phyloP scores from a whole-genome alignment of 2,888 invertebrate genomes.

The Monoplex corrugatus region DNA sequence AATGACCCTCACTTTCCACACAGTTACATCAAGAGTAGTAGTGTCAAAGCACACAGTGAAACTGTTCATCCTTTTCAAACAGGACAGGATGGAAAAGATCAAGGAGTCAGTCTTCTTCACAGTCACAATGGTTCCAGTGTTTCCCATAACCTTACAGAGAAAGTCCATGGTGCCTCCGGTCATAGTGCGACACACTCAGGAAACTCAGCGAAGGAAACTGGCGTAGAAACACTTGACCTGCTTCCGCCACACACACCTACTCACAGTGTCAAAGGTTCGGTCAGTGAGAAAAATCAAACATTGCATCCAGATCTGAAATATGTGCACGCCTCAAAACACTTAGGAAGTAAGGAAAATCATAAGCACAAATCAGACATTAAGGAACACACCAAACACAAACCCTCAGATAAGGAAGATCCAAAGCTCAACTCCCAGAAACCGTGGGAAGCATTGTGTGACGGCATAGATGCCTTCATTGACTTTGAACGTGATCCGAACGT shows the following conservation, averaged over 20 bases:
- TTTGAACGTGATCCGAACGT: slow-evolving; percentile 30
- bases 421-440: neutral
- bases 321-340: too few species aligned
- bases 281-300: neutral
- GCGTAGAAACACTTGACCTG: neutral
- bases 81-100: too few species aligned
- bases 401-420: neutral
- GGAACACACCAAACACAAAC: neutral
- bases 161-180: neutral
- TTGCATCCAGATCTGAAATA: too few species aligned
- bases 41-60: too few species aligned
- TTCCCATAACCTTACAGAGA: neutral
- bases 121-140: neutral
- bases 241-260: neutral
- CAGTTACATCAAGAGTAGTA: too few species aligned
- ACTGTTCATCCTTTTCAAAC: too few species aligned
- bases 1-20: neutral
- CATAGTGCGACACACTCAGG: neutral
- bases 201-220: neutral
- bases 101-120: too few species aligned
- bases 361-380: too few species aligned
- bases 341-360: too few species aligned
- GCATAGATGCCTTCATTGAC: slow-evolving; percentile 27
- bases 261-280: neutral
- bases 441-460: neutral